phyloP scores from a whole-genome alignment of 2,113 vertebrate species.

The Grammomys surdaster region DNA sequence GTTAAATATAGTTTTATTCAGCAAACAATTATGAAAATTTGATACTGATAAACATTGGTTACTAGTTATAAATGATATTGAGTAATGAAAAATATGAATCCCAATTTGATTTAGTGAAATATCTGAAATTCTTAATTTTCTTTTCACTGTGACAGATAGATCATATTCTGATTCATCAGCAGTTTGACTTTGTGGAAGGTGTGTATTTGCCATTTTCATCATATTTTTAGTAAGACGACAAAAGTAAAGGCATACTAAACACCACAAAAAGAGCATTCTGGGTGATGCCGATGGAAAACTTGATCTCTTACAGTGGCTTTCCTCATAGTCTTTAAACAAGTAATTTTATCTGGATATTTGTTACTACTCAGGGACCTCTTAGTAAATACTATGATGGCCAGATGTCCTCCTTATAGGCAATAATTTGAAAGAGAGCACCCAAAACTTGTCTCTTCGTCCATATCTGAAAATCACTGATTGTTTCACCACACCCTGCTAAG shows the following conservation, averaged over 20 bases:
- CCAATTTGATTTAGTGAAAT: neutral
- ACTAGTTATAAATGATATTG: neutral
- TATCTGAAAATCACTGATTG: neutral
- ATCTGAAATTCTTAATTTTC: slow-evolving; percentile 57
- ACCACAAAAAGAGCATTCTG: neutral
- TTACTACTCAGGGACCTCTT: neutral
- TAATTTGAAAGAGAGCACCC: neutral
- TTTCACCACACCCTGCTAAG: neutral
- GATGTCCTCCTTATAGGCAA: neutral
- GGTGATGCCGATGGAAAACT: neutral
- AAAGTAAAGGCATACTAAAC: neutral
- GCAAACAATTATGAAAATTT: neutral
- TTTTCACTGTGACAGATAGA: slow-evolving; percentile 88
- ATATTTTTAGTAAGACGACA: slow-evolving; percentile 36
- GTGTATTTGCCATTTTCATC: slow-evolving; percentile 69
- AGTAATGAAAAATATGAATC: slow-evolving; percentile 4
- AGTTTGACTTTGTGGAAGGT: slow-evolving; percentile 94
- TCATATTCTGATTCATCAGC: slow-evolving; percentile 94
- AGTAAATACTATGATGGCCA: neutral
- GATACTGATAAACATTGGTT: neutral
- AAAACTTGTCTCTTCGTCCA: neutral
- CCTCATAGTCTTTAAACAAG: neutral
- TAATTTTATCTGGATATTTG: neutral
- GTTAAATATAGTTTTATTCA: neutral
- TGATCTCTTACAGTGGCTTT: neutral